These are phyloP conservation scores for Drosophila infuscata DNA, from an alignment of 2,888 invertebrate species.

Conservation along the genomic window DNA sequence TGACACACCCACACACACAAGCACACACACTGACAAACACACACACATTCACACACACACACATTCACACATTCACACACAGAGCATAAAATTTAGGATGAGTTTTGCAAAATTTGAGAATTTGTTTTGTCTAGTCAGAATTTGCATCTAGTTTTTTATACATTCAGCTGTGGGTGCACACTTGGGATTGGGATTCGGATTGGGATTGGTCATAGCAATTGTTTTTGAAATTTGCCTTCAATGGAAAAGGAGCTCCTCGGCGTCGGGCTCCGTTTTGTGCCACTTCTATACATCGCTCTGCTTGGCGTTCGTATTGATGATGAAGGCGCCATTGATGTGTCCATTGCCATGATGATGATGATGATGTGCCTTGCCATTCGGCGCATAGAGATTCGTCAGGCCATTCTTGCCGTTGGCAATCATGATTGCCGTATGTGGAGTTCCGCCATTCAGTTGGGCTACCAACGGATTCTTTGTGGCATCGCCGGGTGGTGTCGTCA, in stretches of 20 bases:
- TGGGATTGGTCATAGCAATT: slow-evolving; percentile 45
- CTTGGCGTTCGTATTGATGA: slow-evolving; percentile 85
- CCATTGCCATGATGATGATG: slow-evolving; percentile 80
- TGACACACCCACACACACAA: slow-evolving; percentile 5
- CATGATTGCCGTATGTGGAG: slow-evolving; percentile 80
- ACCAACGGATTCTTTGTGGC: slow-evolving; percentile 83
- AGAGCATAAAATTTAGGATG: slow-evolving; percentile 28
- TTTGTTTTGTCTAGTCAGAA: slow-evolving; percentile 38
- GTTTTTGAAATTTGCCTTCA: slow-evolving; percentile 50
- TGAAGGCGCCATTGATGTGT: slow-evolving; percentile 85
- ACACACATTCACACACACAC: too few relatives aligned
- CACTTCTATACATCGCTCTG: slow-evolving; percentile 85
- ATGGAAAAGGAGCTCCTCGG: slow-evolving; percentile 78
- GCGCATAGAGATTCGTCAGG: slow-evolving; percentile 66
- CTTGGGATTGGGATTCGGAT: slow-evolving; percentile 4
- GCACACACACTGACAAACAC: too few relatives aligned
- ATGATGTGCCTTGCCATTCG: slow-evolving; percentile 73
- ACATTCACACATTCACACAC: slow-evolving; percentile 6
- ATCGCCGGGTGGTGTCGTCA: slow-evolving; percentile 84
- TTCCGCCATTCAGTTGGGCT: slow-evolving; percentile 82
- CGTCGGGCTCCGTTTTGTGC: slow-evolving; percentile 80
- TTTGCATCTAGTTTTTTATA: slow-evolving; percentile 29
- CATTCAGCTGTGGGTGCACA: slow-evolving; percentile 48
- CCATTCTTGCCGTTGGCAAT: slow-evolving; percentile 79
- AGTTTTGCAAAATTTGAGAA: slow-evolving; percentile 37